Evolutionary conservation across 1,140 invertebrate species (phyloP), one percentile per base, ranked within the genome.

Genomic region (Drosophila murphyi): DNA sequence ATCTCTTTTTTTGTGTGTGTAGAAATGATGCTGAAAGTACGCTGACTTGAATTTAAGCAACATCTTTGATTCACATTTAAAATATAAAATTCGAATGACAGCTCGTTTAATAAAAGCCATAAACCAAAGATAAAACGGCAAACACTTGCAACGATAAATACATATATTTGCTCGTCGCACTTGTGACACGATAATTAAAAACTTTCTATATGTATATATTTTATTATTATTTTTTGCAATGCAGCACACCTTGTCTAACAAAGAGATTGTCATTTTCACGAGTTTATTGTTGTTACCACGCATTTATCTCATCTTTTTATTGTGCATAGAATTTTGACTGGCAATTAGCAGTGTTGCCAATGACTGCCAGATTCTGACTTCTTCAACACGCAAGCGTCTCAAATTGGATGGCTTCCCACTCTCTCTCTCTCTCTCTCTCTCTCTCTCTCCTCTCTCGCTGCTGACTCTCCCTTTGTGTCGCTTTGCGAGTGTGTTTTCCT

Each of bases 291-390:
- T 80, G 80, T 87, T 80, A 83, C 80, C 68, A 88, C 70, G 83
- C 62, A 88, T 81, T 88, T 87, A 88, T 83, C 76, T 88, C 80
- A 80, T 77, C 80, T 83, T 87, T 81, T 88, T 80, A 78, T 76
- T 64, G 65, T 78, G 76, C 80, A 77, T 80, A 80, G 82, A 82
- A 88, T 87, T 87, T 83, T 88, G 80, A 78, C 83, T 82, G 85
- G 88, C 83, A 88, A 89, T 89, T 89, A 89, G 85, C 85, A 89
- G 85, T 72, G 81, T 80, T 86, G 74, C 82, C 77, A 82, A 71
- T 60, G 68, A 76, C 73, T 63, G 10, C 68, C 8, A 55, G 56
- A 75, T 64, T 78, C 34, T 37, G 64, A 63, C 81, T 80, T 68
- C 43, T 62, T 32, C 56, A 37, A 29, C 43, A 32, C 8, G 28